Percentiles rank a stretch among this genome's conserved stretches.
These are phyloP conservation scores for Sardina pilchardus DNA, from an alignment of 2,113 vertebrate species.

Conservation along the genomic window DNA sequence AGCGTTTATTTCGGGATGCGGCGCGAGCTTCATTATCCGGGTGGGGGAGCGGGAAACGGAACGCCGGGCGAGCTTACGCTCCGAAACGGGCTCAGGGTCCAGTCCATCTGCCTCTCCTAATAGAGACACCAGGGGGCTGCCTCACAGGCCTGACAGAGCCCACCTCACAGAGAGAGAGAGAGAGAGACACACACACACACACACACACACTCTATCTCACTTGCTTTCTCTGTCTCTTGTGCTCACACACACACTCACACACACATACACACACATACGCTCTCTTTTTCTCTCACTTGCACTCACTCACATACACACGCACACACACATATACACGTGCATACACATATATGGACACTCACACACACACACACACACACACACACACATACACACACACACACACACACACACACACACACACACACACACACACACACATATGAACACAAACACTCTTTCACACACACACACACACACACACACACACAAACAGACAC, in stretches of 20 bases:
- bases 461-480: not conserved
- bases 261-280: not conserved
- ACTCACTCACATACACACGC: not conserved
- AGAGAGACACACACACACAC: not conserved
- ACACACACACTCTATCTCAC: no score
- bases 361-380: not conserved
- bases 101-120: constrained; percentile 1
- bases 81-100: not conserved
- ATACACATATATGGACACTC: not conserved
- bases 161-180: not conserved
- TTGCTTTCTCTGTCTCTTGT: not conserved
- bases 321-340: not conserved
- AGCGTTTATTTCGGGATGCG: not conserved
- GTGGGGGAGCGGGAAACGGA: constrained; percentile 1
- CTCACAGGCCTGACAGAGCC: not conserved
- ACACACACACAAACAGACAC: not conserved
- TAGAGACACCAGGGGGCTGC: not conserved
- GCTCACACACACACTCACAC: not conserved
- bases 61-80: not conserved
- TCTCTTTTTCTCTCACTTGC: not conserved
- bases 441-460: not conserved
- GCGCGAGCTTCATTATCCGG: not conserved
- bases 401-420: not conserved
- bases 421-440: not conserved
- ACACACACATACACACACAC: not conserved